Conservation (phyloP, 2,113 vertebrate species). For the Notarius quadriscutis region DNA sequence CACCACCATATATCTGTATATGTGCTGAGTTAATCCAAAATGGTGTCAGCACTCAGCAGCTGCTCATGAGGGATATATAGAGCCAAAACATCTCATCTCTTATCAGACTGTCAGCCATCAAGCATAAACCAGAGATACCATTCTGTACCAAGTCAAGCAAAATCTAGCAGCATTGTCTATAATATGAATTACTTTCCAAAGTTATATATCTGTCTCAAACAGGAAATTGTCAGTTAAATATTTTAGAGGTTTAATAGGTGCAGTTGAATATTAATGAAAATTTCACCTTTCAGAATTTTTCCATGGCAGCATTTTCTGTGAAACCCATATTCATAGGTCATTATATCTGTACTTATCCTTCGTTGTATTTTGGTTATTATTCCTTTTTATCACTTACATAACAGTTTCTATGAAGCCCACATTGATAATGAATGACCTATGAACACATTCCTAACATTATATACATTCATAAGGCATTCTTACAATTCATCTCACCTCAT, state of each 20-base stretch:
- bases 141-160: not conserved
- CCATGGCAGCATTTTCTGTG: not conserved
- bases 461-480: not conserved
- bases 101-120: not conserved
- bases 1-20: not conserved
- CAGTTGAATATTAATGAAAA: too few species aligned
- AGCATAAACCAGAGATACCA: not conserved
- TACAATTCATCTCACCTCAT: not conserved
- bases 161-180: not conserved
- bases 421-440: not conserved
- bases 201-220: not conserved
- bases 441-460: not conserved
- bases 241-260: too few species aligned
- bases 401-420: not conserved
- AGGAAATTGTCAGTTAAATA: too few species aligned
- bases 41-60: not conserved
- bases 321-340: not conserved
- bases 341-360: not conserved
- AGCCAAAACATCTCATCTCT: not conserved
- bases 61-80: not conserved
- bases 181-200: not conserved
- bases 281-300: too few species aligned
- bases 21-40: conserved; percentile 4
- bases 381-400: not conserved
- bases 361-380: not conserved